Conservation (phyloP, 2,888 invertebrate species). For the Phengaris arion region DNA sequence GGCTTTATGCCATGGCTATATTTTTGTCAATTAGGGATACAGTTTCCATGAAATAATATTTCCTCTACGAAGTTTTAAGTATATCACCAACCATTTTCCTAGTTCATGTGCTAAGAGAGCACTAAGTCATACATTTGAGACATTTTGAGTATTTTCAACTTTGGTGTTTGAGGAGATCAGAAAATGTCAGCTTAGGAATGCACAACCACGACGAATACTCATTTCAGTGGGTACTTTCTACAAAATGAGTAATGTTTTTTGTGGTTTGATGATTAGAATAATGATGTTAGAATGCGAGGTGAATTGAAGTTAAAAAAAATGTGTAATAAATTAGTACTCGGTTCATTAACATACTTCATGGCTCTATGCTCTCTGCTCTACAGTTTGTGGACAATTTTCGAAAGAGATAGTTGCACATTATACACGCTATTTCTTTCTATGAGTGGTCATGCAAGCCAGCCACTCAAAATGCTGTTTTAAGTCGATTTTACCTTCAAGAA, state of each 20-base stretch:
- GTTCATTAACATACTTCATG: background rate
- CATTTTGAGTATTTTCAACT: slow-evolving; percentile 26
- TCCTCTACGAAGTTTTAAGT: background rate
- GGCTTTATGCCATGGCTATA: background rate
- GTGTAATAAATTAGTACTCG: background rate
- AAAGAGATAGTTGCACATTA: background rate
- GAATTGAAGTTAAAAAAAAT: background rate
- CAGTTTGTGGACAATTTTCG: background rate
- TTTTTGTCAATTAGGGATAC: background rate
- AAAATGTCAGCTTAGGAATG: slow-evolving; percentile 9
- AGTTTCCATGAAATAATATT: background rate
- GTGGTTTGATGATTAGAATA: background rate
- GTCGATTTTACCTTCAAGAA: background rate
- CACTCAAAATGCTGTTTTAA: background rate
- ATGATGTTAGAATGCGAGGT: background rate
- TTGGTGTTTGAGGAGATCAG: slow-evolving; percentile 25
- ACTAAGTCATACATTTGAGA: slow-evolving; percentile 3
- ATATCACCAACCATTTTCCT: background rate
- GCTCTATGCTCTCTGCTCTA: background rate
- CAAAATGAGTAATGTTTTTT: background rate
- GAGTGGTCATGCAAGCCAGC: background rate
- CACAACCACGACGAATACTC: background rate
- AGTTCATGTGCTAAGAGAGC: slow-evolving; percentile 8
- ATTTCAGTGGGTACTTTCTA: no score
- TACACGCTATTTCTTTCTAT: background rate